Base-by-base conservation (phyloP, 2,888 invertebrate species). In the Branchinecta sandiegonensis region DNA sequence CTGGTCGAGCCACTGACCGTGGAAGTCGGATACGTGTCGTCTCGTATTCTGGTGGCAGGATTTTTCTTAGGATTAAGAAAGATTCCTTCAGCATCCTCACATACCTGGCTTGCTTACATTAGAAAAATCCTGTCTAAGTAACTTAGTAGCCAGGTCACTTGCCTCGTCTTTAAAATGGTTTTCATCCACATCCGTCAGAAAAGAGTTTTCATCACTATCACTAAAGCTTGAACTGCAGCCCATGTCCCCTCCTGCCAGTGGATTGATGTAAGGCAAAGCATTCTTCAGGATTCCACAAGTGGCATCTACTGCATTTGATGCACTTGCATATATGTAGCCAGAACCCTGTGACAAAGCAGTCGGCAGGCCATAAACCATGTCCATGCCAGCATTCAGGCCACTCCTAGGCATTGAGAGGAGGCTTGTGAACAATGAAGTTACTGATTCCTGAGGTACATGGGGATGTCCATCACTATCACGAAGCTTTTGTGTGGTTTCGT, bases 201-300 rank as follows among this genome's bases (percentile, higher is more conserved):
- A 17, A 56, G 56, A 56, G 17, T 56, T 17, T 56, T 56, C 56
- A 14, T 56, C 56, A 56, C 17, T n/a, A 56, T 56, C 56, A 56
- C 56, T 56, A 14, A n/a, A n/a, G 8, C 14, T 56, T 37, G 37
- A 37, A 37, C 37, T 37, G 37, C 37, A 37, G 37, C 37, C 37
- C 56, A n/a, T 14, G 17, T 56, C 56, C 9, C 14, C n/a, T n/a
- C 56, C 56, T 14, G 17, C n/a, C n/a, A 17, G 56, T n/a, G 17
- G 8, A 17, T 9, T 56, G 6, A 37, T 37, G 37, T 37, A 37
- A 14, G 56, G 56, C n/a, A 56, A 14, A 14, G 14, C 17, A 14
- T n/a, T 56, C 56, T 56, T 56, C n/a, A 56, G n/a, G 8, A 56
- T 56, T 56, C 17, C 56, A 56, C 56, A 56, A 9, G 56, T 56